Evolutionary conservation across 2,888 invertebrate genomes (phyloP), one percentile per base, ranked within the genome.

Genomic region (Pecten maximus): DNA sequence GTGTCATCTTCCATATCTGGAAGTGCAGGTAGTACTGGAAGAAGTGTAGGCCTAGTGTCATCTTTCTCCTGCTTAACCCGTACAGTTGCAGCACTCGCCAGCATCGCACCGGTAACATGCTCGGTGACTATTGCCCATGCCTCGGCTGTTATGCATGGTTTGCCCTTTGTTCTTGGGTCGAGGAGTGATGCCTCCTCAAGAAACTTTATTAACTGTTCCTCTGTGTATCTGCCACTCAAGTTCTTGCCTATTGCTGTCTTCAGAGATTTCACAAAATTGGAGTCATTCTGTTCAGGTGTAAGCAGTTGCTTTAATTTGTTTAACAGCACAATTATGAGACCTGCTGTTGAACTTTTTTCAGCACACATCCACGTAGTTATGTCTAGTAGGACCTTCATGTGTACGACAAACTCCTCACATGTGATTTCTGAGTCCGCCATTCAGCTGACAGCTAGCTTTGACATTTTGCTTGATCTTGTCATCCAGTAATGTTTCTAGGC

Each of bases 141-240:
- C 39, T 88, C 88, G 4, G 35, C 50, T 35, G 28, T n/a, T 15
- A 88, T 40, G 35, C 35, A 50, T 54, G n/a, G 19, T 12, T 48
- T 88, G 19, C 39, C 39, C 28, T 88, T 88, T 28, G 50, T 88
- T 28, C 88, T 48, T 19, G 88, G 88, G 39, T 88, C 88, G 28
- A 88, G 35, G 39, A 54, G 54, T 50, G n/a, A 35, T n/a, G 88
- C 88, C 60, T 88, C 88, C 60, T 88, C 54, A 39, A 88, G 54
- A 54, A 88, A 88, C 8, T 28, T 12, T 10, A 10, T 44, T 8
- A 74, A 16, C 86, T 74, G 6, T 74, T 6, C 4, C 4, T 74
- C 86, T 28, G 86, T 74, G 86, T 74, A 74, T 8, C 86, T 28
- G n/a, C 10, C 16, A 74, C 8, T 8, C n/a, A 74, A 19, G 35